Base-by-base conservation (phyloP, 30 jellyfish, hydroid and myxozoan species). In the Chironex yamaguchii region DNA sequence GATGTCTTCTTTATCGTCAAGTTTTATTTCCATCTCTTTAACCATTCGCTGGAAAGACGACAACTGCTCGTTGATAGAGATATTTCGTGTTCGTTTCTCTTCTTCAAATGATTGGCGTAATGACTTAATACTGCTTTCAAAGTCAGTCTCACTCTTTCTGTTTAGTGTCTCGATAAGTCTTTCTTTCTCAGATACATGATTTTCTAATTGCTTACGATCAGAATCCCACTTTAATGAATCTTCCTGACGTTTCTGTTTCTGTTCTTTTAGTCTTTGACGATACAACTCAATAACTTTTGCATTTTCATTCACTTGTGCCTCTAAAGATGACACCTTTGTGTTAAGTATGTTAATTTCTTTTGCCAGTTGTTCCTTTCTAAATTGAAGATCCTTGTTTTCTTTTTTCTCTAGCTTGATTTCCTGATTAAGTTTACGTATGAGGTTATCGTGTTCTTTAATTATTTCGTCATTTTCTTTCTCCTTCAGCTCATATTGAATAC, bases 401-500 rank as follows among this genome's bases (percentile, higher is more conserved):
- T 42, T 42, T 42, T 42, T 17, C 9, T 17, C 17, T 42, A 42
- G 58, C 17, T 42, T 42, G 17, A 42, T 42, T 17, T 42, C 13
- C 13, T 42, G 13, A 42, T 42, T 42, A 42, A 42, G 58, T 42
- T 9, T 42, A 9, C 17, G 9, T 17, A 42, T 17, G 9, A 17
- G 13, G 9, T 6, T 6, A 42, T 84, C 88, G 1, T 52, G 22
- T 71, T 84, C 88, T 25, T 33, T 34, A 23, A 25, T 35, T 50
- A 84, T 11, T 27, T 84, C 34, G 30, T 70, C 71, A 36, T 84
- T 50, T n/a, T 29, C 20, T 1, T 84, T 84, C 14, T 20, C 34
- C 25, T 24, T 2, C 36, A 51, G 52, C 32, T 62, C 62, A 42
- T 42, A 42, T 6, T 33, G 24, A 23, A 29, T 35, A 34, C 70